Percentiles rank a stretch among this genome's conserved stretches.
Evolutionary conservation across 2,113 vertebrate species (phyloP).

Genomic region (Thunnus thynnus): DNA sequence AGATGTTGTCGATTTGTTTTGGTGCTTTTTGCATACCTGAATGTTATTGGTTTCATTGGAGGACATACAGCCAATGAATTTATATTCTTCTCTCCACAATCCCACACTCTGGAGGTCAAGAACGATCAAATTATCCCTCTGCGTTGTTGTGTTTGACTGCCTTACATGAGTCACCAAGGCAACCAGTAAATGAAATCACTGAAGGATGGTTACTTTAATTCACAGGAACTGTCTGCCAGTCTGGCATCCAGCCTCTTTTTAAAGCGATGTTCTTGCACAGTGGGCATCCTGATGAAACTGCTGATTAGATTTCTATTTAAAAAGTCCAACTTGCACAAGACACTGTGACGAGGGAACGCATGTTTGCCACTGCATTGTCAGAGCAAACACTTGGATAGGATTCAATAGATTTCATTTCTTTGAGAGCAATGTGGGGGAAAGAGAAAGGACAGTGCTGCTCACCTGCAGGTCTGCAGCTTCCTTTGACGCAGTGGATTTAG

Average conservation of each 20-base stretch:
- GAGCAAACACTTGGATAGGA: background rate
- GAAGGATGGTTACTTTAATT: conserved; percentile 76
- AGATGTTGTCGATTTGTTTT: conserved; percentile 42
- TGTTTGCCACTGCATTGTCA: conserved; percentile 9
- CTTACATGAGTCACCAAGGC: conserved; percentile 80
- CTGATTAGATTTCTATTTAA: conserved; percentile 67
- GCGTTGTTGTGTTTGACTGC: conserved; percentile 74
- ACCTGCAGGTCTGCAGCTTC: background rate
- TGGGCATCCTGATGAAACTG: conserved; percentile 60
- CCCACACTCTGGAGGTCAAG: conserved; percentile 75
- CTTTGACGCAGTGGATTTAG: background rate
- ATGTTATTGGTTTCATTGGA: conserved; percentile 55
- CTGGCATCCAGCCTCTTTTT: conserved; percentile 62
- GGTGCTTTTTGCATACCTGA: conserved; percentile 48
- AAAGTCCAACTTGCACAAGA: conserved; percentile 32
- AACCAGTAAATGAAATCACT: conserved; percentile 81
- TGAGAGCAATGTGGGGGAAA: background rate
- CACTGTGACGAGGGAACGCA: conserved; percentile 1
- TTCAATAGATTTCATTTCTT: background rate
- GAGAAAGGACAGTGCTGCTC: background rate
- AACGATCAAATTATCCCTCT: conserved; percentile 76
- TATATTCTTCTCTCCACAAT: conserved; percentile 66
- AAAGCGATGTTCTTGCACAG: conserved; percentile 58
- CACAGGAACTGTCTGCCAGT: conserved; percentile 71
- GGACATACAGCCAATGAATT: conserved; percentile 63